Base-by-base conservation (phyloP, 2,888 invertebrate genomes). In the Drosophila nr. perissopoda region DNA sequence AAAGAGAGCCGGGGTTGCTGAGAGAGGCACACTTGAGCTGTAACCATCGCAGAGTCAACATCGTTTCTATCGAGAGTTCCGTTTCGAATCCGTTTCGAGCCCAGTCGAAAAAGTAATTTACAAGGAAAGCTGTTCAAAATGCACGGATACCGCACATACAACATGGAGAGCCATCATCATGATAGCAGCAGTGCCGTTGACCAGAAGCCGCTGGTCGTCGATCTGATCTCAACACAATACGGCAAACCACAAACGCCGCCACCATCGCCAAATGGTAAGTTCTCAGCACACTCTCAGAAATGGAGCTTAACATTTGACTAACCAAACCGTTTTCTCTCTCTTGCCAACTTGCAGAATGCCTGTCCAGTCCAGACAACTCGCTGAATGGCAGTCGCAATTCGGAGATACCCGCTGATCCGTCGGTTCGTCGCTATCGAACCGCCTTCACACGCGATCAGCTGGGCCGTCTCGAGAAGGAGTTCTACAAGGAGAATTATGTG, bases 391-490 rank as follows among this genome's bases (percentile, higher is more conserved):
- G 91, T 58, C 92, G 91, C 65, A 83, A 88, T 62, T 89, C 90
- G 0, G 91, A 93, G 87, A 92, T 92, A 6, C 93, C 93, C 42
- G 93, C 93, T 71, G 96, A 96, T 88, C 95, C 95, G 21, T 96
- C 95, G 83, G 96, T 96, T 83, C 95, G 98, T 69, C 95, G 99
- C 63, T 99, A 99, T 93, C 95, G 99, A 56, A 99, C 99, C 0
- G 99, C 99, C 0, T 99, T 99, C 93, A 98, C 98, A 0, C 94
- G 99, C 16, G 99, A 99, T 91, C 99, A 99, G 92, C 94, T 99
- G 51, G 96, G 95, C 0, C 94, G 98, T 18, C 94, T 99, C 62
- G 99, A 99, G 94, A 98, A 98, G 89, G 99, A 99, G 93, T 99
- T 99, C 92, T 96, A 96, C 93, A 97, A 97, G 88, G 99, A 99